phyloP scores from a whole-genome alignment of 2,888 invertebrate species.

The Chymomyza fuscimana region DNA sequence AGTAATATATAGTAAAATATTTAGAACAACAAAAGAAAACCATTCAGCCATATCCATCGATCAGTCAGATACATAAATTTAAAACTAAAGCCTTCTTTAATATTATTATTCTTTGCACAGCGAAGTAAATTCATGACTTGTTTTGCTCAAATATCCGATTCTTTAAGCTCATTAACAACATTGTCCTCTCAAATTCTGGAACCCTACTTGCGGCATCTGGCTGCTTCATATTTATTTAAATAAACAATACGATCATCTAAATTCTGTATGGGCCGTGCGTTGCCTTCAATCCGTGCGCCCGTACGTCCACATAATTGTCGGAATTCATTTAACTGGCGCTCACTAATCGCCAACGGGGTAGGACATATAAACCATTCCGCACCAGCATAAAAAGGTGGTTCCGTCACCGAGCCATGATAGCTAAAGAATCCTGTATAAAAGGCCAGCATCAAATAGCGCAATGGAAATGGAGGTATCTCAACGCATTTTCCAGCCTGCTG shows the following conservation, averaged over 20 bases:
- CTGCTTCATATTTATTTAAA: constrained; percentile 20
- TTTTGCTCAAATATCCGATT: too few species aligned
- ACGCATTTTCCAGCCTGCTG: constrained; percentile 77
- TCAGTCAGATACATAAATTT: too few species aligned
- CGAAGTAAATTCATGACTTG: too few species aligned
- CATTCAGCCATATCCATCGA: too few species aligned
- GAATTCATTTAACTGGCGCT: constrained; percentile 79
- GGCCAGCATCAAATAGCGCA: constrained; percentile 81
- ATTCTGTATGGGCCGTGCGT: constrained; percentile 76
- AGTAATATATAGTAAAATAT: too few species aligned
- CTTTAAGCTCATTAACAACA: too few species aligned
- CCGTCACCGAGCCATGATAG: constrained; percentile 82
- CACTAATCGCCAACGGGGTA: constrained; percentile 81
- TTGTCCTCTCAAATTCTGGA: too few species aligned
- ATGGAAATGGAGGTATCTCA: constrained; percentile 81
- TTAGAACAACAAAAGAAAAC: too few species aligned
- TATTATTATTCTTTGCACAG: too few species aligned
- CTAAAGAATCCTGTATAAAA: constrained; percentile 81
- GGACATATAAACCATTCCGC: constrained; percentile 83
- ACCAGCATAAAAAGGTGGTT: constrained; percentile 82
- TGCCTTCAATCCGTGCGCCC: constrained; percentile 68
- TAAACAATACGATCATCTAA: constrained; percentile 37
- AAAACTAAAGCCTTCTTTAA: too few species aligned
- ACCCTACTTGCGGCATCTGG: too few species aligned
- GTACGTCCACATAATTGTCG: constrained; percentile 64